phyloP scores from a whole-genome alignment of 2,888 invertebrate genomes.

The Dicyrtoma fusca region DNA sequence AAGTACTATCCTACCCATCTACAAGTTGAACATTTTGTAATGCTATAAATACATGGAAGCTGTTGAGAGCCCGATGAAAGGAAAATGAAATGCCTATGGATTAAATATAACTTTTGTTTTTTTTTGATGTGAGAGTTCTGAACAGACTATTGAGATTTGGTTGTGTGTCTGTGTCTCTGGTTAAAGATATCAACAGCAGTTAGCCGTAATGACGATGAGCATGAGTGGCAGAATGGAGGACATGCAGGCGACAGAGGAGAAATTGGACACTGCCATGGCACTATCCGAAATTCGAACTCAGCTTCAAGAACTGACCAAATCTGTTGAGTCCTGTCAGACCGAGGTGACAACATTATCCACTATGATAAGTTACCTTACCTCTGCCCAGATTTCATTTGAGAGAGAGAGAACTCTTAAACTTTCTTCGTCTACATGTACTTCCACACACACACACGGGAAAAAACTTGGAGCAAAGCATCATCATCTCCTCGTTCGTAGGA shows the following conservation, averaged over 20 bases:
- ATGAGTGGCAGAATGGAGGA: constrained; percentile 92
- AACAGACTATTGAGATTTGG: no score
- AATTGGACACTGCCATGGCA: constrained; percentile 89
- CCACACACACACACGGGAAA: neutral
- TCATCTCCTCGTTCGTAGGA: no score
- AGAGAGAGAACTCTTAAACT: neutral
- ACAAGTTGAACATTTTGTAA: no score
- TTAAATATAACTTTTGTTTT: no score
- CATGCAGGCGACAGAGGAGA: constrained; percentile 73
- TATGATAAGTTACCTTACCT: constrained; percentile 26
- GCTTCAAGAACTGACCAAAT: constrained; percentile 89
- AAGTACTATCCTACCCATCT: no score
- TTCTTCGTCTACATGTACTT: neutral
- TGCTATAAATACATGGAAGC: no score
- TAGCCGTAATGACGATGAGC: constrained; percentile 97
- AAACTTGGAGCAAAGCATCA: no score
- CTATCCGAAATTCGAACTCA: constrained; percentile 91
- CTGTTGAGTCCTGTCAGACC: constrained; percentile 92
- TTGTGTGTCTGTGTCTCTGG: constrained; percentile 19
- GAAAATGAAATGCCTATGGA: no score
- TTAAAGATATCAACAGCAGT: constrained; percentile 90
- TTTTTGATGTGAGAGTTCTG: neutral
- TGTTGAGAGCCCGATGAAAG: no score
- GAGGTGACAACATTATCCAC: constrained; percentile 66
- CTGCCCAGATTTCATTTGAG: constrained; percentile 14